Conservation (phyloP, 2,113 vertebrate species). For the Sphyrna mokarran region DNA sequence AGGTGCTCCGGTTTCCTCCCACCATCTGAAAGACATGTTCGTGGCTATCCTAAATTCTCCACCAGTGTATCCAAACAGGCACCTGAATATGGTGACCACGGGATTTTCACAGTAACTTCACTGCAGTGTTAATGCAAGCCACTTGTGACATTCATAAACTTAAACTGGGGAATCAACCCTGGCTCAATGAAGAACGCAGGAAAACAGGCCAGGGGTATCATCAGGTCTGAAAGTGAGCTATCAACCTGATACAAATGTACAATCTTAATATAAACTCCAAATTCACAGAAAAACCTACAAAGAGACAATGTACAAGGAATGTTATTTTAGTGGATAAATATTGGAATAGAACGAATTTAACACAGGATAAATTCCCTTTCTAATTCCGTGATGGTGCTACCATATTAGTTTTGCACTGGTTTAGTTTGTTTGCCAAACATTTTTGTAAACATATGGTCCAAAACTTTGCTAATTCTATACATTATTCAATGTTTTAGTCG, state of each 20-base stretch:
- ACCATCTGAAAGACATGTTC: no score
- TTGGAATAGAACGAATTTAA: background rate
- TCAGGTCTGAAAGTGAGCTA: no score
- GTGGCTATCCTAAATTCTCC: no score
- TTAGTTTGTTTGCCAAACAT: background rate
- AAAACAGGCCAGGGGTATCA: no score
- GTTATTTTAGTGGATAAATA: background rate
- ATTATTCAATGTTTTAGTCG: background rate
- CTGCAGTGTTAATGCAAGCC: no score
- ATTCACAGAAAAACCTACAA: background rate
- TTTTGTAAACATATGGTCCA: background rate
- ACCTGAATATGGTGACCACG: no score
- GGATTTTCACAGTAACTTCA: no score
- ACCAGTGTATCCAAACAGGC: no score
- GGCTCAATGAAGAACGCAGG: no score
- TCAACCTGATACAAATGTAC: background rate
- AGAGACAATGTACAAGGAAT: background rate
- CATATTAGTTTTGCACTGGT: background rate
- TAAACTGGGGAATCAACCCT: no score
- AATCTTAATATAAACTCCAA: background rate
- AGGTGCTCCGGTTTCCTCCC: no score
- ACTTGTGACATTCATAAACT: no score
- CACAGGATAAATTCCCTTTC: background rate
- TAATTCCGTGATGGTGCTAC: background rate
- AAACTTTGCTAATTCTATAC: background rate